Base-by-base conservation (phyloP, 2,888 invertebrate species). In the Tenodera sinensis region DNA sequence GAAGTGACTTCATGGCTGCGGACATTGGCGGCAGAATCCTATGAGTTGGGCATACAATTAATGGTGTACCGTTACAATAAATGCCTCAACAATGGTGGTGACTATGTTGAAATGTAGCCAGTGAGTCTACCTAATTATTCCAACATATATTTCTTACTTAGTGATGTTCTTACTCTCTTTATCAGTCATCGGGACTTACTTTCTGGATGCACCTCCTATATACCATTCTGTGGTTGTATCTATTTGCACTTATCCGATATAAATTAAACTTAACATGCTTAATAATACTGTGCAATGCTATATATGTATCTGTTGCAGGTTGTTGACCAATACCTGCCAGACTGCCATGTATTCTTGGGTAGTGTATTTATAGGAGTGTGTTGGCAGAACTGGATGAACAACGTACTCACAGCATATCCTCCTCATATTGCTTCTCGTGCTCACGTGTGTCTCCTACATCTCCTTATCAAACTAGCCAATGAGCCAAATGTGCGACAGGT, bases 381-480 rank as follows among this genome's bases (percentile, higher is more conserved):
- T 87, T 97, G 97, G 97, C 92, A 93, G 2, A 91, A 92, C 2
- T 96, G 96, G 96, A 93, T 96, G 87, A 92, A 92, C 25, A 93
- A 94, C 90, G 92, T 94, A 47, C 92, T 94, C 91, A 92, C 93
- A 83, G 92, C 92, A 84, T 92, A 93, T 34, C 93, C 94, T 25
- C 92, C 94, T 14, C 92, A 93, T 3, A 92, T 93, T 0, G 93
- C 93, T 71, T 91, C 94, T 2, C 93, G 94, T 89, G 94, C 95
- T n/a, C 95, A 96, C 90, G 94, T 95, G 6, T 95, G 95, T 90
- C 93, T 97, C 0, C 93, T 97, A 47, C 95, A 95, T 91, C 94
- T 97, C n/a, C 93, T 97, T 87, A 95, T 97, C 0, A 96, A 97
- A 93, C 93, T 97, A 82, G 95, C 96, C 0, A 96, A 96, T 91